A percentile compares a stretch with the other conserved stretches of the same genome.
phyloP scores from a whole-genome alignment of 2,888 invertebrate species.

The Leptura quadrifasciata region DNA sequence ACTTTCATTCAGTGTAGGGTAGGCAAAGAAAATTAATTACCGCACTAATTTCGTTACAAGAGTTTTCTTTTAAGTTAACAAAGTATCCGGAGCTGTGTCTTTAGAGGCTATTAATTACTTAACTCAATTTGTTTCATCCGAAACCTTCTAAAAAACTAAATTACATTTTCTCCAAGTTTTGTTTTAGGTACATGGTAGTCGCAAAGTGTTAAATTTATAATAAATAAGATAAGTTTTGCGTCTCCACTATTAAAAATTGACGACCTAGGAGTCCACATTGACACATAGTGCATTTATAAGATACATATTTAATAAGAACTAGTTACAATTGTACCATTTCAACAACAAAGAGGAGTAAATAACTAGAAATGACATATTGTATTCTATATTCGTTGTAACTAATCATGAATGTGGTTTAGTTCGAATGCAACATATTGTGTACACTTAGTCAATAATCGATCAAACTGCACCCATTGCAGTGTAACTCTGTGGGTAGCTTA shows the following conservation, averaged over 20 bases:
- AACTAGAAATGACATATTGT: conserved; percentile 1
- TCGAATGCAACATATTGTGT: conserved; percentile 9
- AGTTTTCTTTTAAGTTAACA: neutral
- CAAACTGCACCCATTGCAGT: conserved; percentile 27
- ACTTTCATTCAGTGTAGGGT: neutral
- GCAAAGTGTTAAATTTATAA: too few relatives aligned
- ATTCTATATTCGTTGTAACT: neutral
- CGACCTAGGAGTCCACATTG: too few relatives aligned
- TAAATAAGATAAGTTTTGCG: too few relatives aligned
- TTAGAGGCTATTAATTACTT: neutral
- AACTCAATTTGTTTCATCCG: neutral
- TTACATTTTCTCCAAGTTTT: neutral
- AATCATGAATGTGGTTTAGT: neutral
- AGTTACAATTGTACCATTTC: conserved; percentile 15
- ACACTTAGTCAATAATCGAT: conserved; percentile 1
- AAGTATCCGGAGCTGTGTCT: neutral
- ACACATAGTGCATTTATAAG: neutral
- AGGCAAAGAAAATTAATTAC: neutral
- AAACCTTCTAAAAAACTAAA: neutral
- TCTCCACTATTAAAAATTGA: too few relatives aligned
- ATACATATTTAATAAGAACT: neutral
- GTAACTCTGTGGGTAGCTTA: conserved; percentile 21
- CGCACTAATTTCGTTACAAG: neutral
- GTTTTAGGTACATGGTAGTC: neutral
- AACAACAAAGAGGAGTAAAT: conserved; percentile 25